A percentile compares a stretch with the other conserved stretches of the same genome.
Conservation (phyloP, 2,888 invertebrate species). For the Cordilura impudica region DNA sequence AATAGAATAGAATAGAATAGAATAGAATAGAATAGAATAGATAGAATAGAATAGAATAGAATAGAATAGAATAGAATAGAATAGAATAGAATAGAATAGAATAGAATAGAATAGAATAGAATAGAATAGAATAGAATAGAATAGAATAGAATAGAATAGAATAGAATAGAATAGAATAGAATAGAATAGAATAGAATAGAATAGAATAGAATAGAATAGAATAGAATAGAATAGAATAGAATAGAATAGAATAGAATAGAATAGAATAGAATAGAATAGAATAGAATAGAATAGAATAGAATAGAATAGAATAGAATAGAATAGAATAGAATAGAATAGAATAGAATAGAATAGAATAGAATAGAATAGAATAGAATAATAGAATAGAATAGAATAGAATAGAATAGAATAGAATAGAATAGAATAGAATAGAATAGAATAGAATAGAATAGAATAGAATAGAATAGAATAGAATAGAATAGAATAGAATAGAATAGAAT, state of each 20-base stretch:
- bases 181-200: too few relatives aligned
- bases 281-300: too few relatives aligned
- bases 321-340: too few relatives aligned
- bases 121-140: constrained; percentile 40
- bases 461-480: constrained; percentile 27
- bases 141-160: constrained; percentile 14
- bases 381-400: constrained; percentile 24
- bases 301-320: too few relatives aligned
- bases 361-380: constrained; percentile 24
- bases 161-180: constrained; percentile 24
- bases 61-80: constrained; percentile 29
- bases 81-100: constrained; percentile 25
- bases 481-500: constrained; percentile 30
- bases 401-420: constrained; percentile 24
- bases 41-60: constrained; percentile 24
- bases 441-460: constrained; percentile 24
- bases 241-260: too few relatives aligned
- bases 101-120: constrained; percentile 35
- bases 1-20: constrained; percentile 33
- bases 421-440: constrained; percentile 24
- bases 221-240: constrained; percentile 11
- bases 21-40: constrained; percentile 26
- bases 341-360: constrained; percentile 9
- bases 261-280: too few relatives aligned
- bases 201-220: constrained; percentile 27